These are phyloP conservation scores for Pectinophora gossypiella DNA, from an alignment of 1,140 invertebrate species.

Conservation along the genomic window DNA sequence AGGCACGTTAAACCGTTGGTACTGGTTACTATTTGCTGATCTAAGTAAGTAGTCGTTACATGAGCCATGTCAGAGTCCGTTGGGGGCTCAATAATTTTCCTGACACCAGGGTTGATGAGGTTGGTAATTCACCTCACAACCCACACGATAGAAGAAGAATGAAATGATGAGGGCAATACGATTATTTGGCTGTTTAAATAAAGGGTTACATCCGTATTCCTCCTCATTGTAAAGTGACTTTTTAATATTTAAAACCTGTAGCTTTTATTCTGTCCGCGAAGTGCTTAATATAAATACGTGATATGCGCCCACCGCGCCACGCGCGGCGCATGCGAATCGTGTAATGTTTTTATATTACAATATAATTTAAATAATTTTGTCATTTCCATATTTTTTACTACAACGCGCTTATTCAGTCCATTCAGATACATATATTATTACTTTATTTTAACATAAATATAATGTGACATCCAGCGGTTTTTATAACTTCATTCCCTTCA, in stretches of 20 bases:
- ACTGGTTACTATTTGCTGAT: too few species aligned
- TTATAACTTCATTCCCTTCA: not conserved
- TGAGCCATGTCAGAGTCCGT: too few species aligned
- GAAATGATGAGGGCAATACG: too few species aligned
- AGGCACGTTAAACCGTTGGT: too few species aligned
- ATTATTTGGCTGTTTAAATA: too few species aligned
- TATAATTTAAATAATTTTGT: slow-evolving; percentile 3
- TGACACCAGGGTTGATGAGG: too few species aligned
- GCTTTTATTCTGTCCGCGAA: slow-evolving; percentile 11
- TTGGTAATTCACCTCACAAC: too few species aligned
- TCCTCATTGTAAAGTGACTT: too few species aligned
- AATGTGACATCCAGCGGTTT: not conserved
- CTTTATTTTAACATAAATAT: slow-evolving; percentile 1
- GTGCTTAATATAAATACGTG: slow-evolving; percentile 19
- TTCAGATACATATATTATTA: not conserved
- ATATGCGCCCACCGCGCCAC: not conserved
- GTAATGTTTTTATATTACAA: slow-evolving; percentile 8
- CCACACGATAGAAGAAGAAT: too few species aligned
- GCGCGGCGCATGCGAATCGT: slow-evolving; percentile 10
- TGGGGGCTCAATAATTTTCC: too few species aligned
- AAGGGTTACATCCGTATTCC: too few species aligned
- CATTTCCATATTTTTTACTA: not conserved
- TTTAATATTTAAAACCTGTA: not conserved
- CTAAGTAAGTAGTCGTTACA: too few species aligned
- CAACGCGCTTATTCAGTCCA: not conserved